These are phyloP conservation scores for Ceyx cyanopectus DNA, from an alignment of 2,113 vertebrate species.

Conservation along the genomic window DNA sequence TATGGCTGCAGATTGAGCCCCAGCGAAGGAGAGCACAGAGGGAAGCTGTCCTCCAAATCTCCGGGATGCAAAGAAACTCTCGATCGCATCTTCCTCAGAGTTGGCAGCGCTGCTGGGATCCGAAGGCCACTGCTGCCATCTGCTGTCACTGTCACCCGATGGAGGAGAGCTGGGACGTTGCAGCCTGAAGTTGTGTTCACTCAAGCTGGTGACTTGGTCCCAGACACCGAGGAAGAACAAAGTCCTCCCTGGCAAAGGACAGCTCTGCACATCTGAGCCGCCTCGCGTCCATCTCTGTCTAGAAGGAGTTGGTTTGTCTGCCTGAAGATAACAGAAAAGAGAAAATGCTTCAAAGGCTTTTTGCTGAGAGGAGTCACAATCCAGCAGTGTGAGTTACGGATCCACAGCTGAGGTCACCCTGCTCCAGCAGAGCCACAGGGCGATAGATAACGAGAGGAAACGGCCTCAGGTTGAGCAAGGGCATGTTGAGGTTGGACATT, in stretches of 20 bases:
- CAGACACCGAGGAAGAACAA: not conserved
- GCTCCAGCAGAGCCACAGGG: not conserved
- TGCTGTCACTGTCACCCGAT: conserved; percentile 63
- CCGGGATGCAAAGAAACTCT: not conserved
- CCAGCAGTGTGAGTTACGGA: not conserved
- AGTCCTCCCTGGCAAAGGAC: not conserved
- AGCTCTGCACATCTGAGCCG: not conserved
- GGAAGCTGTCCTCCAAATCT: not conserved
- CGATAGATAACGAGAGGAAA: not conserved
- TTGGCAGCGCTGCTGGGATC: not conserved
- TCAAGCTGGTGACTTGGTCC: not conserved
- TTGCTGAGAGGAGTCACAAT: not conserved
- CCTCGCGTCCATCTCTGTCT: not conserved
- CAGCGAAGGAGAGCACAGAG: not conserved
- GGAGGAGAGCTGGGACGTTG: not conserved
- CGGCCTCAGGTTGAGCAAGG: not conserved
- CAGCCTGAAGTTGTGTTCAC: not conserved
- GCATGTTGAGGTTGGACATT: not conserved
- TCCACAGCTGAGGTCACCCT: not conserved
- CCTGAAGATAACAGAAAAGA: not conserved
- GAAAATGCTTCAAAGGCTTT: not conserved
- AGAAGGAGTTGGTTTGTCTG: not conserved
- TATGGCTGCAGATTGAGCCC: not conserved
- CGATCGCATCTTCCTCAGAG: not conserved
- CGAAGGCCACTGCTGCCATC: conserved; percentile 94